Evolutionary conservation across 2,113 vertebrate species (phyloP).

Genomic region (Triplophysa dalaica): DNA sequence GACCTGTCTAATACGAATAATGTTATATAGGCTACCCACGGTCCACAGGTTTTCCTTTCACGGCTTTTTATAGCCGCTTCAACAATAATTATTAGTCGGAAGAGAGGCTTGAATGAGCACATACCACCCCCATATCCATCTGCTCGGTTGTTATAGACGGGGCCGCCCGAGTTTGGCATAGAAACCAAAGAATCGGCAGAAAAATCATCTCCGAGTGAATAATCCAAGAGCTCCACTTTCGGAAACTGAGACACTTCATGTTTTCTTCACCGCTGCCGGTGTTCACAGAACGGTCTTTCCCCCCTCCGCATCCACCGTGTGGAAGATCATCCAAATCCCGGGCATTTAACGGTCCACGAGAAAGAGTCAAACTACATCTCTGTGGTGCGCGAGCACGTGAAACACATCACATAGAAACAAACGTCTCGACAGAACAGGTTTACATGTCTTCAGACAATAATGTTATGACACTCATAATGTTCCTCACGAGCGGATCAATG

Average conservation of each 20-base stretch:
- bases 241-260: conserved; percentile 53
- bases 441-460: not conserved
- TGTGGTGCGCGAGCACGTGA: conserved; percentile 66
- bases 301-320: conserved; percentile 57
- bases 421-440: not conserved
- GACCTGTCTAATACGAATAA: not conserved
- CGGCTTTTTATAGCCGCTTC: not conserved
- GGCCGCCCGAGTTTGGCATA: conserved; percentile 68
- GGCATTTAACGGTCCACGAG: conserved; percentile 36
- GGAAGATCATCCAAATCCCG: conserved; percentile 43
- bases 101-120: conserved; percentile 60
- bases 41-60: conserved; percentile 15
- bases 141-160: conserved; percentile 75
- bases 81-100: conserved; percentile 18
- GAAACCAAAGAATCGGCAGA: conserved; percentile 64
- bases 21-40: not conserved
- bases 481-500: not conserved
- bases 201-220: conserved; percentile 69
- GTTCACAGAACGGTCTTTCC: conserved; percentile 54
- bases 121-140: conserved; percentile 86
- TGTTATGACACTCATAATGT: not conserved
- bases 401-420: conserved; percentile 55
- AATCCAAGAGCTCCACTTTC: conserved; percentile 65
- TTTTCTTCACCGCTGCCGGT: conserved; percentile 59
- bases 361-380: conserved; percentile 60